Evolutionary conservation across 2,888 invertebrate species (phyloP).

Genomic region (Campopleginae sp.): DNA sequence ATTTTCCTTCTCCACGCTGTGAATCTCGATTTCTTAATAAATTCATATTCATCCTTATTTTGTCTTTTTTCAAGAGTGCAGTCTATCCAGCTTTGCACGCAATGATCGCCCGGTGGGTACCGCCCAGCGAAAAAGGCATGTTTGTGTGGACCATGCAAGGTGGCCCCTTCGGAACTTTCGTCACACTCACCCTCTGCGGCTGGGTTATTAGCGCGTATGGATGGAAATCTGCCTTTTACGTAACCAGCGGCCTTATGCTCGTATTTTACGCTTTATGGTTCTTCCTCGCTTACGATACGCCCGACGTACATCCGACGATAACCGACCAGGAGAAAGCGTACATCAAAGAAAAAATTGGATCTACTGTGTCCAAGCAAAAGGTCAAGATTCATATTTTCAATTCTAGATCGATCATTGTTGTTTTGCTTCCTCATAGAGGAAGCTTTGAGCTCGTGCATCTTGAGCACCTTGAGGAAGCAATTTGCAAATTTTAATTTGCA

Average conservation of each 20-base stretch:
- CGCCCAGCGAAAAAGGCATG: conserved; percentile 91
- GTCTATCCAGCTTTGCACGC: conserved; percentile 89
- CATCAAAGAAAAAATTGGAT: conserved; percentile 85
- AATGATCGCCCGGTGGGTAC: conserved; percentile 90
- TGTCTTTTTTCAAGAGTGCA: conserved; percentile 84
- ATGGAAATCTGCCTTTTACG: conserved; percentile 90
- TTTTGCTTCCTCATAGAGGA: too few relatives aligned
- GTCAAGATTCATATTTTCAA: conserved; percentile 59
- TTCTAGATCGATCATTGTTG: too few relatives aligned
- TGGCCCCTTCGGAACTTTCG: conserved; percentile 90
- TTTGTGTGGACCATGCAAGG: conserved; percentile 89
- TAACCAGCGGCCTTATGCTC: conserved; percentile 86
- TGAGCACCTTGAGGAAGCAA: too few relatives aligned
- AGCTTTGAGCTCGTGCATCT: too few relatives aligned
- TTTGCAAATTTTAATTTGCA: too few relatives aligned
- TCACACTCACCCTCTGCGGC: conserved; percentile 89
- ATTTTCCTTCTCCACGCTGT: neutral
- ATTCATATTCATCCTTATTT: neutral
- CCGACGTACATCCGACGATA: conserved; percentile 88
- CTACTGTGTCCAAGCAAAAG: conserved; percentile 79
- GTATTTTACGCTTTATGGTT: conserved; percentile 88
- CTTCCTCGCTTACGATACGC: conserved; percentile 88
- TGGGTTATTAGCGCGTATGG: conserved; percentile 87
- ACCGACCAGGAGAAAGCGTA: conserved; percentile 87
- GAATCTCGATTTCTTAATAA: neutral